Conservation (phyloP, 2,888 invertebrate species). For the Clivina fossor region DNA sequence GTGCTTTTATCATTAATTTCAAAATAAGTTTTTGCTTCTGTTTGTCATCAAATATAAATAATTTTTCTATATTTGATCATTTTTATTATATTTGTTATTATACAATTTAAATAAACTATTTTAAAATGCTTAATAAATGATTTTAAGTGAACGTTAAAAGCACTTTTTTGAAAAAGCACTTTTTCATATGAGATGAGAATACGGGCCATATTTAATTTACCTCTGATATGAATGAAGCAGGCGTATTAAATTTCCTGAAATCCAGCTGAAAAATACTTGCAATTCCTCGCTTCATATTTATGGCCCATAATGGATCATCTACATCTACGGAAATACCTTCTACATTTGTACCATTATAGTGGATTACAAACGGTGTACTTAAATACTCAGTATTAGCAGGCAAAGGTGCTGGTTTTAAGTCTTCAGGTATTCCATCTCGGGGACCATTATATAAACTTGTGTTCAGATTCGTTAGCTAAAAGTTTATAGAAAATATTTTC, state of each 20-base stretch:
- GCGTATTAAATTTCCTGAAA: slow-evolving; percentile 18
- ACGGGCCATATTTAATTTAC: slow-evolving; percentile 10
- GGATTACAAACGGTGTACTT: slow-evolving; percentile 23
- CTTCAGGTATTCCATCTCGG: slow-evolving; percentile 18
- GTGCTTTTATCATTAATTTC: too few species aligned
- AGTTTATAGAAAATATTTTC: neutral
- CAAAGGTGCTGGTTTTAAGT: slow-evolving; percentile 15
- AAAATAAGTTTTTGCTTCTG: too few species aligned
- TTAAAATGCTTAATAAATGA: too few species aligned
- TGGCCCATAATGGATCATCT: slow-evolving; percentile 28
- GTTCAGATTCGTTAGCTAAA: slow-evolving; percentile 31
- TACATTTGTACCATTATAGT: slow-evolving; percentile 26
- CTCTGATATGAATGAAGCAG: slow-evolving; percentile 29
- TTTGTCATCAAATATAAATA: too few species aligned
- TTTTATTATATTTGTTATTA: too few species aligned
- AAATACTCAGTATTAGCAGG: slow-evolving; percentile 12
- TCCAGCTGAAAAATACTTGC: slow-evolving; percentile 33
- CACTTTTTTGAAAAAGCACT: neutral
- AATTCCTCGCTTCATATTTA: slow-evolving; percentile 33
- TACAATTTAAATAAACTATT: too few species aligned
- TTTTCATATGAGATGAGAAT: too few species aligned
- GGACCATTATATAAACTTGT: slow-evolving; percentile 31
- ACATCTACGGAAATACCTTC: slow-evolving; percentile 22
- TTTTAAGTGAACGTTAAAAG: neutral
- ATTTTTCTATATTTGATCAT: too few species aligned